Evolutionary conservation across 2,113 vertebrate genomes (phyloP), one percentile per base, ranked within the genome.

Genomic region (sheep (Ovis aries)): DNA sequence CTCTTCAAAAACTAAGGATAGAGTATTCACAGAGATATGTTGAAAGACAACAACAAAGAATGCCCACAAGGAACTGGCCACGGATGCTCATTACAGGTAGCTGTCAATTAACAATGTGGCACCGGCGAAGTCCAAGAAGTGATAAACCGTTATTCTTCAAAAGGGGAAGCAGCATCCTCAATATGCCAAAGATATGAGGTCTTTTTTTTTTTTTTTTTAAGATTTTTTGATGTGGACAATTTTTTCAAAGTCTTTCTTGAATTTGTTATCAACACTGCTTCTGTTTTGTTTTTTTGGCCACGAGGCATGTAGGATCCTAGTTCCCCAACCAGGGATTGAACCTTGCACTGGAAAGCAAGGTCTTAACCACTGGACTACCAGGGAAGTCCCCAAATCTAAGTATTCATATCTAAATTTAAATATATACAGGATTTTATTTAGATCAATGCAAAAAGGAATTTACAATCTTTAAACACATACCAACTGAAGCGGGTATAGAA

Each of bases 1-100:
- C 53, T 88, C 88, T 93, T 90, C 86, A 98, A 31, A 80, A 77
- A 17, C 97, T 98, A 84, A 48, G 78, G 80, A 94, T 2, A 96
- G 77, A 96, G 59, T 29, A 80, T 92, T 88, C 31, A 94, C 1
- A 91, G 67, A 84, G 33, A 86, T 60, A 48, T 5, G 31, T 10
- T 95, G n/a, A 94, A 82, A 81, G 90, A 33, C 7, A 81, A 40
- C 1, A 74, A 81, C 59, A 62, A 27, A 74, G 53, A 57, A 23
- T 2, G 11, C 14, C 74, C 71, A 45, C 13, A 12, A n/a, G 27
- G 19, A 60, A n/a, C n/a, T 43, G 29, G n/a, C 29, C 14, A 52
- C 36, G 36, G 87, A 45, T 7, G 33, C 19, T 40, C 14, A 7
- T 45, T 60, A 80, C 1, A 21, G n/a, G 17, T 17, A 53, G 71